These are phyloP conservation scores for Dolichoris vasculosae DNA, from an alignment of 1,140 invertebrate species.

Conservation along the genomic window DNA sequence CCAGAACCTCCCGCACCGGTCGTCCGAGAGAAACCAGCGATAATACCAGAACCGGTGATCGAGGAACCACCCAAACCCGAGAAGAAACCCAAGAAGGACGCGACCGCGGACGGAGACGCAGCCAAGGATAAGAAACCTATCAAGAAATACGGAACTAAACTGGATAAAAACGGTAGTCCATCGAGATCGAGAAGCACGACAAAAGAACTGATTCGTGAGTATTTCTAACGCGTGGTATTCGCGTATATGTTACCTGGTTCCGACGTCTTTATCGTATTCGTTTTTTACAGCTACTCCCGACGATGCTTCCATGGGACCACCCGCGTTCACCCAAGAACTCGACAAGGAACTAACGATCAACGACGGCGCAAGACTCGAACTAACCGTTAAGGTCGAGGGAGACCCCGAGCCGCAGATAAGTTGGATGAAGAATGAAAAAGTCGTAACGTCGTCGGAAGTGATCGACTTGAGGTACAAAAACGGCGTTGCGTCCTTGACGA, in stretches of 20 bases:
- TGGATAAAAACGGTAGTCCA: slow-evolving; percentile 83
- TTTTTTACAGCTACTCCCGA: slow-evolving; percentile 84
- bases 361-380: slow-evolving; percentile 87
- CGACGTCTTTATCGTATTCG: too few relatives aligned
- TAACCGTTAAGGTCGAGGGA: slow-evolving; percentile 87
- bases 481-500: slow-evolving; percentile 87
- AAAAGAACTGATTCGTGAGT: slow-evolving; percentile 90
- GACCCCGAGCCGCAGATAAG: slow-evolving; percentile 93
- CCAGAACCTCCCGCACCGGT: slow-evolving; percentile 27
- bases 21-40: not conserved
- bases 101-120: not conserved
- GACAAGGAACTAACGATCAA: slow-evolving; percentile 80
- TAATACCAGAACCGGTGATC: not conserved
- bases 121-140: slow-evolving; percentile 73
- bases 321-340: slow-evolving; percentile 85
- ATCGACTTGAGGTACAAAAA: slow-evolving; percentile 94
- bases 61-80: slow-evolving; percentile 44
- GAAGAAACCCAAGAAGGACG: slow-evolving; percentile 24
- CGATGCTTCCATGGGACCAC: slow-evolving; percentile 87
- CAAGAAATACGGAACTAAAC: slow-evolving; percentile 87
- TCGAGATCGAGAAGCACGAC: slow-evolving; percentile 90
- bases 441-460: slow-evolving; percentile 86
- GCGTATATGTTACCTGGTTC: too few relatives aligned
- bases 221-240: too few relatives aligned
- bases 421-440: slow-evolving; percentile 88